Conservation (phyloP, 1,140 invertebrate genomes). For the Akabosia matsudoensis region DNA sequence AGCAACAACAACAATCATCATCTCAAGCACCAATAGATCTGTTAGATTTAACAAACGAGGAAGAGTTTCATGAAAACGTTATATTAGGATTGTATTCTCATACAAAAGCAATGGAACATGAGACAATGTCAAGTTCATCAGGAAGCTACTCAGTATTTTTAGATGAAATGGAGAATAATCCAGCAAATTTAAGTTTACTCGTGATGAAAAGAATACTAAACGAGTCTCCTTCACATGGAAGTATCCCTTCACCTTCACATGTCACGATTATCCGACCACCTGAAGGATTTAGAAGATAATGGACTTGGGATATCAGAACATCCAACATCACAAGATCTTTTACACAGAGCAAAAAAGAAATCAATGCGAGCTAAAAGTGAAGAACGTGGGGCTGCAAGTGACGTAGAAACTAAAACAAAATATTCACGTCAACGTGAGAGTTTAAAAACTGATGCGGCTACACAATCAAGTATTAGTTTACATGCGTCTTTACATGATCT, state of each 20-base stretch:
- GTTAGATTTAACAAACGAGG: background rate
- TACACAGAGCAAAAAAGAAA: no score
- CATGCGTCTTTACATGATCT: constrained; percentile 45
- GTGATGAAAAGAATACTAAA: constrained; percentile 5
- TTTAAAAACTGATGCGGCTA: constrained; percentile 54
- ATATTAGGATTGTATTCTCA: background rate
- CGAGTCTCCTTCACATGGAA: background rate
- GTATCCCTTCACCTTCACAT: background rate
- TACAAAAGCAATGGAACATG: background rate
- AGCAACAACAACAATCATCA: constrained; percentile 25
- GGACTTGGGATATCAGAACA: constrained; percentile 9
- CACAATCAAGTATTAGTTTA: constrained; percentile 59
- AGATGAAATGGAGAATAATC: background rate
- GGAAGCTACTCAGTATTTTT: constrained; percentile 1
- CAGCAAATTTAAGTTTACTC: background rate
- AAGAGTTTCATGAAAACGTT: constrained; percentile 23
- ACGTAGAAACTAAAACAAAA: no score
- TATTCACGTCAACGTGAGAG: no score
- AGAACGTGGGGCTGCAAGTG: constrained; percentile 39
- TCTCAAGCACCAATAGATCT: background rate
- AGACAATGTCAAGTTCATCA: background rate
- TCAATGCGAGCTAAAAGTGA: constrained; percentile 58
- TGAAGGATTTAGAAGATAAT: constrained; percentile 2
- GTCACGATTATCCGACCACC: constrained; percentile 18
- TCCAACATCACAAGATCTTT: no score